Evolutionary conservation across 2,797 vertebrate species (phyloP), one percentile per base, ranked within the genome.

Genomic region (Sphaeramia orbicularis): DNA sequence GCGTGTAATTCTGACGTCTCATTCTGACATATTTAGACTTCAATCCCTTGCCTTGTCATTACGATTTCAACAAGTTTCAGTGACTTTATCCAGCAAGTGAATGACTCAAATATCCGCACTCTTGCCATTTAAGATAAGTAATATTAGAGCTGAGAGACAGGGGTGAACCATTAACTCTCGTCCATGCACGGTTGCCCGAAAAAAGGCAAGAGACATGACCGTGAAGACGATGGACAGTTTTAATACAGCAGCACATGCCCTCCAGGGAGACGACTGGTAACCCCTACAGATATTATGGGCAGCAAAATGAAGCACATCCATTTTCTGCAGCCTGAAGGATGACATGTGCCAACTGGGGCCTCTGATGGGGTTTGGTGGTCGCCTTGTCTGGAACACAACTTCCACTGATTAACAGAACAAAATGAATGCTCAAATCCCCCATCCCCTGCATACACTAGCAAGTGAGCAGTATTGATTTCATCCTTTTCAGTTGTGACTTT

Each of bases 221-320:
- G 54, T 47, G 14, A 63, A 62, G 79, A 94, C 83, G 90, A 93
- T 93, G 92, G 92, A 94, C 91, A 92, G 91, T 91, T 94, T 94
- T 93, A 94, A 94, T 94, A 94, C 90, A 68, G 71, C 61, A 32
- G 65, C 71, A 61, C 74, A 41, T 53, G 74, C 71, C 88, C 89
- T 78, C 82, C 24, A 63, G 90, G 91, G 89, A 91, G 60, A 27
- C 9, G 37, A 60, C 60, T 60, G 72, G 79, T 89, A 79, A 80
- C 74, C 81, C 88, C 90, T 83, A 89, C 88, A 91, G 94, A 93
- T 91, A 93, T 92, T 91, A 92, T 89, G 85, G 78, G 69, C 66
- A 32, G 76, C 35, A 43, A 94, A 93, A 94, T 94, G 90, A 94
- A 93, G 90, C 81, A 84, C 92, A 94, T 94, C 90, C 84, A 94